These are phyloP conservation scores for Hedya salicella DNA, from an alignment of 2,888 invertebrate species.

Conservation along the genomic window DNA sequence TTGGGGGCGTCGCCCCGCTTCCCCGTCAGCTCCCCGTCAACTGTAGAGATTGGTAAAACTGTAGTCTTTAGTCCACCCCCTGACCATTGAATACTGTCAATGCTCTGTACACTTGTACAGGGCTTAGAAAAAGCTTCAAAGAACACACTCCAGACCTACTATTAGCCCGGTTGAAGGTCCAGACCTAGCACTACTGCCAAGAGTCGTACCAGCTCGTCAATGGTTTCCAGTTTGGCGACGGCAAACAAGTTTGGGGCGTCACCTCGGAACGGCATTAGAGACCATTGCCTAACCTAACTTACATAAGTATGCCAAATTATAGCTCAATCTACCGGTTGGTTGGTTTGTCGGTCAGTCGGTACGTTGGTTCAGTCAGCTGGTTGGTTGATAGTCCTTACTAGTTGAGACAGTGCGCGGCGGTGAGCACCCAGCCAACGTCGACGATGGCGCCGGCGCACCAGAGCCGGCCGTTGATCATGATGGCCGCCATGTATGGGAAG, in stretches of 20 bases:
- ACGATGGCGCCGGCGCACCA: slow-evolving; percentile 79
- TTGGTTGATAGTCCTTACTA: slow-evolving; percentile 63
- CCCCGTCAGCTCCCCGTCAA: too few species aligned
- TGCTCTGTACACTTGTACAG: too few species aligned
- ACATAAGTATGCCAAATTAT: too few species aligned
- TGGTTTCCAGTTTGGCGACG: slow-evolving; percentile 74
- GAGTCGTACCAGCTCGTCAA: slow-evolving; percentile 79
- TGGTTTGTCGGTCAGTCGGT: too few species aligned
- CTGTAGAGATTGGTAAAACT: too few species aligned
- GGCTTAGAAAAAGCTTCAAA: slow-evolving; percentile 70
- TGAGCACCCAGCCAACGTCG: slow-evolving; percentile 75
- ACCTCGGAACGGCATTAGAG: slow-evolving; percentile 73
- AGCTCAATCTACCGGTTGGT: too few species aligned
- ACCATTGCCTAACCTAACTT: slow-evolving; percentile 77
- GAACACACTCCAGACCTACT: slow-evolving; percentile 71
- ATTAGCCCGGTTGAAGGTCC: slow-evolving; percentile 72
- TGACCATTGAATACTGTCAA: too few species aligned
- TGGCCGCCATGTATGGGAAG: slow-evolving; percentile 75
- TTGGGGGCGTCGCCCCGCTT: too few species aligned
- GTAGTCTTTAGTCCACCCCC: too few species aligned
- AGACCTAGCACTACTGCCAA: slow-evolving; percentile 69
- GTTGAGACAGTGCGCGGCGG: slow-evolving; percentile 78
- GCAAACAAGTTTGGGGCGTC: slow-evolving; percentile 81
- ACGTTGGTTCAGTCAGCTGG: too few species aligned
- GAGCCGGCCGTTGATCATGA: slow-evolving; percentile 73